Percentiles rank a stretch among this genome's conserved stretches.
These are phyloP conservation scores for Macrosoma leucophasiata DNA, from an alignment of 2,888 invertebrate genomes.

Conservation along the genomic window DNA sequence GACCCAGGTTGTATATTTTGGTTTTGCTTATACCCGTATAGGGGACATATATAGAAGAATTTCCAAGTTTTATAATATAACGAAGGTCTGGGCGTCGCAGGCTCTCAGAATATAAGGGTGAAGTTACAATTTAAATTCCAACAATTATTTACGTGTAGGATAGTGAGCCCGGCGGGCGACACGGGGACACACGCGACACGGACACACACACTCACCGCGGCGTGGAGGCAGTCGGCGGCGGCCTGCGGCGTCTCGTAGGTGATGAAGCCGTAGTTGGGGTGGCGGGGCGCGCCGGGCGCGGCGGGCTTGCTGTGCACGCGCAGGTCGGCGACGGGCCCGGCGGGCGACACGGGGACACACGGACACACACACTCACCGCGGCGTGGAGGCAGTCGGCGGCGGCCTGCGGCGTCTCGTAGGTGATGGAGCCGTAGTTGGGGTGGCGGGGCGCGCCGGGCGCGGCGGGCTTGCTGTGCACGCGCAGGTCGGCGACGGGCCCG, in stretches of 20 bases:
- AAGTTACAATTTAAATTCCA: no score
- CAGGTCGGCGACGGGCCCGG: constrained; percentile 91
- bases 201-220: constrained; percentile 41
- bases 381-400: constrained; percentile 83
- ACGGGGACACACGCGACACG: no score
- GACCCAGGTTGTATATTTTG: no score
- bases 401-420: constrained; percentile 86
- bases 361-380: constrained; percentile 38
- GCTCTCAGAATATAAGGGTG: no score
- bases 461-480: constrained; percentile 88
- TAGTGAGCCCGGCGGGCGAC: background rate
- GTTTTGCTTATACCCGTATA: no score
- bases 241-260: constrained; percentile 89
- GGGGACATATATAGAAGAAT: no score
- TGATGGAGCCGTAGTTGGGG: constrained; percentile 95
- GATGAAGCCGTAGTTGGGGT: constrained; percentile 94
- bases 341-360: constrained; percentile 70
- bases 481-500: constrained; percentile 91
- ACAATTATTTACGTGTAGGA: no score
- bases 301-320: constrained; percentile 89
- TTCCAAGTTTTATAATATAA: no score
- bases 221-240: constrained; percentile 83
- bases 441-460: constrained; percentile 63
- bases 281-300: constrained; percentile 60
- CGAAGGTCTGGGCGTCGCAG: no score